These are phyloP conservation scores for Andinoacara biseriatus DNA, from an alignment of 2,113 vertebrate genomes.

Conservation along the genomic window DNA sequence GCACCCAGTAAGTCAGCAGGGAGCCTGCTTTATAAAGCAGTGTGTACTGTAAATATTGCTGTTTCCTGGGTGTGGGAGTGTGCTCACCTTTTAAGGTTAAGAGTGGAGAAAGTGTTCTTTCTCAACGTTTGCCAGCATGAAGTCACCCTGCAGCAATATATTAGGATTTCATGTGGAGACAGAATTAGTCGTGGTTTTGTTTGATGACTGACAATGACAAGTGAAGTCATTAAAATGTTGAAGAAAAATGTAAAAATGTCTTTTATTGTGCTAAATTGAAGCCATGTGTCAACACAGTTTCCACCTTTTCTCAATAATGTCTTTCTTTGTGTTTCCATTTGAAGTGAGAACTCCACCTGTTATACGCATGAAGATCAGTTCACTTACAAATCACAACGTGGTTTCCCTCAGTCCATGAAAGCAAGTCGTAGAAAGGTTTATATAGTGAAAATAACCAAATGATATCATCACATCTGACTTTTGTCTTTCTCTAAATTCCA, in stretches of 20 bases:
- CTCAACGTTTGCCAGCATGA: conserved; percentile 17
- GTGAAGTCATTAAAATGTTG: conserved; percentile 3
- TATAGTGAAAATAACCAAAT: not conserved
- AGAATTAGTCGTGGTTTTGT: conserved; percentile 4
- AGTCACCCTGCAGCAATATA: not conserved
- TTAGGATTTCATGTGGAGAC: not conserved
- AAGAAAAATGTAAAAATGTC: not conserved
- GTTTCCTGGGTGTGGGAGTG: conserved; percentile 36
- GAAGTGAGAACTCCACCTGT: not conserved
- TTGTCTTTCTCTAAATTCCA: not conserved
- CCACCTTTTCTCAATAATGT: not conserved
- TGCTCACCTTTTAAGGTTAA: conserved; percentile 33
- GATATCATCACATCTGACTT: not conserved
- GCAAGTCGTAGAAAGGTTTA: not conserved
- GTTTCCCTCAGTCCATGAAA: not conserved
- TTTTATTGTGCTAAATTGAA: not conserved
- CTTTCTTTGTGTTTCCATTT: not conserved
- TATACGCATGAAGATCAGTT: not conserved
- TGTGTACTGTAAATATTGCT: conserved; percentile 52
- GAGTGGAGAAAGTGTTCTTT: conserved; percentile 3
- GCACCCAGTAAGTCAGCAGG: conserved; percentile 8
- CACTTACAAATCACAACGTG: not conserved
- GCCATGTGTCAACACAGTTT: not conserved
- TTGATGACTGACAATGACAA: not conserved
- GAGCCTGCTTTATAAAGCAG: conserved; percentile 29